Conservation (phyloP, 2,113 vertebrate genomes). For the Anolis carolinensis region DNA sequence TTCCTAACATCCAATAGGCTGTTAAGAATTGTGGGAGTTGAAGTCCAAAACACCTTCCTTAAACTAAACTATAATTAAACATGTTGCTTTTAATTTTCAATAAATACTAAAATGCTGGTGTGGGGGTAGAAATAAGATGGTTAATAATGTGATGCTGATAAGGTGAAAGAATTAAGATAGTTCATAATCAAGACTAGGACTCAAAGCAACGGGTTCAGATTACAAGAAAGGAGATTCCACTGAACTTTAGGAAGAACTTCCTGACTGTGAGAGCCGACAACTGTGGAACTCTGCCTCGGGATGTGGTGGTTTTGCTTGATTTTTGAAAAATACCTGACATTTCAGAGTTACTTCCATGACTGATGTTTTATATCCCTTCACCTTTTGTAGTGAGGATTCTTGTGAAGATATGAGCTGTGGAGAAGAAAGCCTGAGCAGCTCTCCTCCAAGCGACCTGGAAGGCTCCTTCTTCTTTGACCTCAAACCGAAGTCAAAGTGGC, state of each 20-base stretch:
- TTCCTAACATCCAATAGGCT: too few species aligned
- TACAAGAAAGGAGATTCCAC: too few species aligned
- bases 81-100: background rate
- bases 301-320: background rate
- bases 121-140: background rate
- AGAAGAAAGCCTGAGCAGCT: conserved; percentile 90
- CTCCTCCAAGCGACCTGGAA: conserved; percentile 83
- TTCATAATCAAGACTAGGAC: background rate
- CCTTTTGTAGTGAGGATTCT: conserved; percentile 86
- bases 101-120: background rate
- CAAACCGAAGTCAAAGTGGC: conserved; percentile 72
- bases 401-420: conserved; percentile 92
- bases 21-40: too few species aligned
- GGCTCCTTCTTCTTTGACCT: conserved; percentile 87
- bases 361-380: conserved; percentile 13
- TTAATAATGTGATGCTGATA: background rate
- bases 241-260: too few species aligned
- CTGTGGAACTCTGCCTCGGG: too few species aligned
- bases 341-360: background rate
- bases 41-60: too few species aligned
- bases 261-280: too few species aligned
- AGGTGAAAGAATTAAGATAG: too few species aligned
- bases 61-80: too few species aligned
- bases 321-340: background rate
- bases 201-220: too few species aligned